phyloP scores from a whole-genome alignment of 2,888 invertebrate species.

The Chromoteleia sp. region DNA sequence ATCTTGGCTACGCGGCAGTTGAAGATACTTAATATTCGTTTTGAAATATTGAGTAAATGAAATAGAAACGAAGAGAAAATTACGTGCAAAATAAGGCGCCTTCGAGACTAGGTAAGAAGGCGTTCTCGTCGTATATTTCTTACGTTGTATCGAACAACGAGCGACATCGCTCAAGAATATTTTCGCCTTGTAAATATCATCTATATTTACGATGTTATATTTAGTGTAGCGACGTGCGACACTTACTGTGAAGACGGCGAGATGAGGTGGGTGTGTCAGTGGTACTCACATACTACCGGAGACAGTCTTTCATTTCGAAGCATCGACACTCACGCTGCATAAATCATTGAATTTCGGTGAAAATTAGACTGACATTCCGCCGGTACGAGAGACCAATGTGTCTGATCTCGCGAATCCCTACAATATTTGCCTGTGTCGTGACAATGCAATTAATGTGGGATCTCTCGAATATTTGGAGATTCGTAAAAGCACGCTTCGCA shows the following conservation, averaged over 20 bases:
- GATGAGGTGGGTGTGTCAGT: conserved; percentile 83
- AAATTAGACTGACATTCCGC: conserved; percentile 63
- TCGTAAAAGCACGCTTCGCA: conserved; percentile 51
- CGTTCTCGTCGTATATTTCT: conserved; percentile 71
- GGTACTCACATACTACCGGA: conserved; percentile 75
- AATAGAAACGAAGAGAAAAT: conserved; percentile 67
- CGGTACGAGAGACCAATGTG: conserved; percentile 43
- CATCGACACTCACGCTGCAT: conserved; percentile 74
- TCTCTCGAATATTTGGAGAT: conserved; percentile 60
- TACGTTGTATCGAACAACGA: conserved; percentile 72
- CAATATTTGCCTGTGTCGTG: conserved; percentile 39
- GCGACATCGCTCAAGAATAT: conserved; percentile 75
- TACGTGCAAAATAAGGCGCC: conserved; percentile 68
- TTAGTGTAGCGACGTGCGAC: conserved; percentile 80
- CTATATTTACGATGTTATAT: conserved; percentile 83
- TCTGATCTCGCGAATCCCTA: conserved; percentile 50
- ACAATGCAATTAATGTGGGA: conserved; percentile 66
- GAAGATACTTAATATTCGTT: conserved; percentile 59
- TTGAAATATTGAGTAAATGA: conserved; percentile 59
- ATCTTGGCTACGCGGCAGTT: conserved; percentile 48
- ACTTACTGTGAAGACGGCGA: conserved; percentile 75
- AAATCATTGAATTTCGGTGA: conserved; percentile 70
- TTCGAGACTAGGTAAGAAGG: conserved; percentile 67
- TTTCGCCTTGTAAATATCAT: conserved; percentile 82
- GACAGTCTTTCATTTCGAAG: conserved; percentile 83